Conservation (phyloP, 2,797 vertebrate genomes). For the Oreonectes daqikongensis region DNA sequence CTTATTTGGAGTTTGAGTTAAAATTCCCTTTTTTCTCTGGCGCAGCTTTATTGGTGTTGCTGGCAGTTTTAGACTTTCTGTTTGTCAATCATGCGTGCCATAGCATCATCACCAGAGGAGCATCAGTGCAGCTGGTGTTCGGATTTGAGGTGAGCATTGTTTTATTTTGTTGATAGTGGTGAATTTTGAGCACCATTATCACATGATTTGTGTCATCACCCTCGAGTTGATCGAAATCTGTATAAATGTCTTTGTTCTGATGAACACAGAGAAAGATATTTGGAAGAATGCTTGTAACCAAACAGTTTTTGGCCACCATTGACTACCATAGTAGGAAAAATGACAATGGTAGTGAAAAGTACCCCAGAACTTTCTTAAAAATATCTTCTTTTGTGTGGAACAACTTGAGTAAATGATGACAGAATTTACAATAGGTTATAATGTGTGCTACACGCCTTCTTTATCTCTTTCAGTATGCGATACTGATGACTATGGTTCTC, state of each 20-base stretch:
- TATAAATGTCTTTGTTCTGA: too few species aligned
- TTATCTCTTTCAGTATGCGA: constrained; percentile 84
- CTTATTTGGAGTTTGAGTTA: constrained; percentile 20
- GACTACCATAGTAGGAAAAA: too few species aligned
- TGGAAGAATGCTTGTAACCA: too few species aligned
- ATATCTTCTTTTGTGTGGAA: too few species aligned
- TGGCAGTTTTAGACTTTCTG: constrained; percentile 87
- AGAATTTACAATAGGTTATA: background rate
- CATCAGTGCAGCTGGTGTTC: constrained; percentile 96
- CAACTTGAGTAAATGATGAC: too few species aligned
- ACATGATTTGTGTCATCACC: too few species aligned
- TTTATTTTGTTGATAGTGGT: too few species aligned
- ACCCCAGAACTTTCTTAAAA: too few species aligned
- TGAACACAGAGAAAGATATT: too few species aligned
- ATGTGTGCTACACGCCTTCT: background rate
- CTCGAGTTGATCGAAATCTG: too few species aligned
- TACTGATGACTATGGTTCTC: constrained; percentile 94
- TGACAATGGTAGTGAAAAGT: too few species aligned
- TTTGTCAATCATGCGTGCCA: constrained; percentile 95
- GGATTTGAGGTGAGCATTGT: constrained; percentile 87
- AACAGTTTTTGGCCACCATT: too few species aligned
- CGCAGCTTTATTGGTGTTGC: constrained; percentile 88
- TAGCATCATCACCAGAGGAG: constrained; percentile 93
- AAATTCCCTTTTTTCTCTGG: constrained; percentile 10
- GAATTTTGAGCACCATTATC: background rate